These are phyloP conservation scores for Plecturocebus donacophilus DNA, from an alignment of 2,113 vertebrate genomes.

Conservation along the genomic window DNA sequence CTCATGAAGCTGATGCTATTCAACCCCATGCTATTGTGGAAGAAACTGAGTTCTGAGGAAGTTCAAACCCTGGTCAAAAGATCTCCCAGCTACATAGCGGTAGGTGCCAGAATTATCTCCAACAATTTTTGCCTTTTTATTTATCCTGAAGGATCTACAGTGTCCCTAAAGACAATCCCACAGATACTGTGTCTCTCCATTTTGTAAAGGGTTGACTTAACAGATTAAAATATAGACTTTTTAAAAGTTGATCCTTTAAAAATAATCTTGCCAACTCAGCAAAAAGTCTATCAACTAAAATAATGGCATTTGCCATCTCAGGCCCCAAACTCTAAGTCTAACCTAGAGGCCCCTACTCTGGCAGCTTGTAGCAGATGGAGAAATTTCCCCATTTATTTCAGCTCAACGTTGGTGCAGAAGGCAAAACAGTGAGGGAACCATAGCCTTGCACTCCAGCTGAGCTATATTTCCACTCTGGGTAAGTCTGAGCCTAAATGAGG, in stretches of 20 bases:
- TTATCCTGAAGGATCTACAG: neutral
- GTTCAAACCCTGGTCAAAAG: neutral
- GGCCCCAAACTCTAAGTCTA: neutral
- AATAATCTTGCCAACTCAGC: neutral
- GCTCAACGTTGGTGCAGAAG: conserved; percentile 6
- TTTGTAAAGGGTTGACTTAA: too few relatives aligned
- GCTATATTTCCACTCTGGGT: neutral
- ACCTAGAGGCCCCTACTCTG: neutral
- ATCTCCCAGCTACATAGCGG: neutral
- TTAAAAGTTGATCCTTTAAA: neutral
- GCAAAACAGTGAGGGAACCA: neutral
- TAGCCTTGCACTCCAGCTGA: conserved; percentile 39
- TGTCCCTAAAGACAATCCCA: neutral
- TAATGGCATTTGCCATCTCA: neutral
- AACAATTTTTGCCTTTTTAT: neutral
- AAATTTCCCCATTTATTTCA: conserved; percentile 50
- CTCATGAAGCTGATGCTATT: neutral
- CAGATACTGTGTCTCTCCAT: too few relatives aligned
- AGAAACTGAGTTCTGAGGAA: neutral
- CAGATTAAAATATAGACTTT: too few relatives aligned
- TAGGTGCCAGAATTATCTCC: neutral
- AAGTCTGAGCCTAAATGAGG: conserved; percentile 72
- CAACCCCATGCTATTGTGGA: neutral
- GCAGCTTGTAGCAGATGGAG: neutral
- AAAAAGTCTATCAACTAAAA: neutral